Conservation (phyloP, 2,888 invertebrate species). For the Mesorhabditis spiculigera region DNA sequence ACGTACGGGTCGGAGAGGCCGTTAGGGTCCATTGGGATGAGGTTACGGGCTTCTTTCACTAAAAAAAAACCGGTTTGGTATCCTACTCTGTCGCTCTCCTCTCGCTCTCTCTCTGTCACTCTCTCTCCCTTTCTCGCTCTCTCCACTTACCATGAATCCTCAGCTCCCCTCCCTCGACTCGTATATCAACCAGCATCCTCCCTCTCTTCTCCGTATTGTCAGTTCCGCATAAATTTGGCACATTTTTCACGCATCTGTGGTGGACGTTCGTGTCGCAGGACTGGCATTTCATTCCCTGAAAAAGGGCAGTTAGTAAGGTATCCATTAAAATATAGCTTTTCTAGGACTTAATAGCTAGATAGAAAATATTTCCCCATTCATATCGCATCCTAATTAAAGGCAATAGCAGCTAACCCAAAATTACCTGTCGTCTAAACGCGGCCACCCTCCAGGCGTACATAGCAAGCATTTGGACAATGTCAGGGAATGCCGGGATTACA, state of each 20-base stretch:
- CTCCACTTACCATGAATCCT: slow-evolving; percentile 36
- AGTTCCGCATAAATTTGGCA: slow-evolving; percentile 97
- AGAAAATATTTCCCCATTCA: not conserved
- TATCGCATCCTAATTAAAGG: no score
- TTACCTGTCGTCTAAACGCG: no score
- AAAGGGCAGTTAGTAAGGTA: not conserved
- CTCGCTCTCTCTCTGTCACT: not conserved
- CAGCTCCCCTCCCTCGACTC: slow-evolving; percentile 46
- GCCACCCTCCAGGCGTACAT: no score
- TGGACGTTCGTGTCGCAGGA: slow-evolving; percentile 99
- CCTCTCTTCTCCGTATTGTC: slow-evolving; percentile 98
- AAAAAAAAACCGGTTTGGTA: slow-evolving; percentile 58
- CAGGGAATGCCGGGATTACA: no score
- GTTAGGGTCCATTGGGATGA: slow-evolving; percentile 99
- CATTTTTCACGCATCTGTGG: slow-evolving; percentile 94
- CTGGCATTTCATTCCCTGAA: slow-evolving; percentile 56
- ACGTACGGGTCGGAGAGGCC: slow-evolving; percentile 98
- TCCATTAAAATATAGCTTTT: no score
- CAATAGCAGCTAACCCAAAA: no score
- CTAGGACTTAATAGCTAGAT: not conserved
- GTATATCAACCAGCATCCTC: slow-evolving; percentile 41
- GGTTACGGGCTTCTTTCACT: slow-evolving; percentile 92
- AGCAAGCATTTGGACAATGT: no score
- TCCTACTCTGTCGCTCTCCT: not conserved
- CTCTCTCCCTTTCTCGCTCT: not conserved